Percentiles rank a stretch among this genome's conserved stretches.
Evolutionary conservation across 2,797 vertebrate species (phyloP).

Genomic region (Propithecus perrieri): DNA sequence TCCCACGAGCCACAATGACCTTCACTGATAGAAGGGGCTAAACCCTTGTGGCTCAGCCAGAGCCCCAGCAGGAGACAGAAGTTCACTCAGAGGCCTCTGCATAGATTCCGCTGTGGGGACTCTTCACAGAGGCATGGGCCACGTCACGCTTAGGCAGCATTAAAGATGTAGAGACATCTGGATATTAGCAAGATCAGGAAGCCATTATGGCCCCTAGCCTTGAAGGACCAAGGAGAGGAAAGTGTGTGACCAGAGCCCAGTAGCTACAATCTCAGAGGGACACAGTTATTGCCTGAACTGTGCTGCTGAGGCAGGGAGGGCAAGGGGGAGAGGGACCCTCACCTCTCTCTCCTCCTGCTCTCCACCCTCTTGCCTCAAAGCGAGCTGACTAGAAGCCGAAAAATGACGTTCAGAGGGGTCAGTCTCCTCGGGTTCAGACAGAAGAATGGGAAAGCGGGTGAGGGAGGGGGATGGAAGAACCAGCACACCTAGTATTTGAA

Average conservation of each 20-base stretch:
- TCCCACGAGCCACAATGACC: neutral
- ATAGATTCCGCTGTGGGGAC: neutral
- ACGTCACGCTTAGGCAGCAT: neutral
- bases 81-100: neutral
- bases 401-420: neutral
- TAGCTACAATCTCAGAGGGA: neutral
- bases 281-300: too few species aligned
- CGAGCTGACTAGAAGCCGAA: neutral
- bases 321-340: accelerated
- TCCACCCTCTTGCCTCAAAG: neutral
- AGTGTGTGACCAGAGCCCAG: neutral
- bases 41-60: neutral
- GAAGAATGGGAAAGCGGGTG: neutral
- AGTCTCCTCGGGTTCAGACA: neutral
- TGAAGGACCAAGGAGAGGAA: neutral
- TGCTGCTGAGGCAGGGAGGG: accelerated
- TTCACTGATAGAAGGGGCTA: neutral
- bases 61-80: neutral
- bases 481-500: neutral
- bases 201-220: neutral
- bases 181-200: neutral
- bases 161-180: neutral
- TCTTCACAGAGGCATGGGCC: neutral
- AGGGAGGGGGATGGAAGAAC: neutral
- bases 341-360: neutral